Conservation (phyloP, 2,797 vertebrate genomes). For the Micromesistius poutassou region DNA sequence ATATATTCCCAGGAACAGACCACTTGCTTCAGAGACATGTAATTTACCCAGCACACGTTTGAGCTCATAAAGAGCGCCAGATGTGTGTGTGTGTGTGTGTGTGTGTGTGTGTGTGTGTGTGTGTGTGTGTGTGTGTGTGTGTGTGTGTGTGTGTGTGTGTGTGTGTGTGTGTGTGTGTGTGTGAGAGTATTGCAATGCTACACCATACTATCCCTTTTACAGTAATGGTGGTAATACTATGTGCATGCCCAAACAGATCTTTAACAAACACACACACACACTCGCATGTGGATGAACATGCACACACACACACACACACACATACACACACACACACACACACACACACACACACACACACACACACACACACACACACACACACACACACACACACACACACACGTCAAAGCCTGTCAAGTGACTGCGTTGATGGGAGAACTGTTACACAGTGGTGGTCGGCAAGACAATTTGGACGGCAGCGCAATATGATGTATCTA, state of each 20-base stretch:
- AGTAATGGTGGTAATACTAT: constrained; percentile 44
- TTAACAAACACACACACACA: constrained; percentile 30
- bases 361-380: too few species aligned
- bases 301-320: constrained; percentile 33
- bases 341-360: too few species aligned
- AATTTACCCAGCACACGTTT: constrained; percentile 70
- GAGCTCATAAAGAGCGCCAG: constrained; percentile 71
- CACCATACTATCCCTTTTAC: constrained; percentile 51
- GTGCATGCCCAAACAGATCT: constrained; percentile 67
- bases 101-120: too few species aligned
- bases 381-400: too few species aligned
- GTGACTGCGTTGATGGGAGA: background rate
- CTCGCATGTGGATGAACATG: constrained; percentile 30
- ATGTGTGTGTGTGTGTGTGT: constrained; percentile 41
- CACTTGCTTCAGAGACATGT: constrained; percentile 65
- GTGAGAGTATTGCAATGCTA: constrained; percentile 50
- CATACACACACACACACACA: too few species aligned
- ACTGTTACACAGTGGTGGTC: background rate
- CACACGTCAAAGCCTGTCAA: background rate
- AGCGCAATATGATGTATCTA: background rate
- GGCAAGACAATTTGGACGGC: background rate
- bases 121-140: too few species aligned
- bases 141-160: constrained; percentile 11
- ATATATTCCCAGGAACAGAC: constrained; percentile 47
- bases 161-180: constrained; percentile 26